Evolutionary conservation across 2,888 invertebrate species (phyloP).

Genomic region (Euplagia quadripunctaria): DNA sequence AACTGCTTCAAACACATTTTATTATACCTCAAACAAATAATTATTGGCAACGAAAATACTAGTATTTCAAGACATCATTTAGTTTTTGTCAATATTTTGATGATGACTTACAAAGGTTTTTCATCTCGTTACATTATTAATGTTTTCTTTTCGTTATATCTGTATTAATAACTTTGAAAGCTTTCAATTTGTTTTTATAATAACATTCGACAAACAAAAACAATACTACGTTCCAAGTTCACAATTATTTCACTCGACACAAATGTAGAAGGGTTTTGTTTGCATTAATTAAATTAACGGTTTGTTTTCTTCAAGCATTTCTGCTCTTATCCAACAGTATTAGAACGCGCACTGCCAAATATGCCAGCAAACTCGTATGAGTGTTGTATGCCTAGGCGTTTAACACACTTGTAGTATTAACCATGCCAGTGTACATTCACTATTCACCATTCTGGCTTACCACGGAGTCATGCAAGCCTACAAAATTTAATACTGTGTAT

Average conservation of each 20-base stretch:
- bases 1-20: neutral
- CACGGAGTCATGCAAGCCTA: constrained; percentile 41
- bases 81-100: neutral
- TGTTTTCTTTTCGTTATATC: neutral
- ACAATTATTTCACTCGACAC: constrained; percentile 1
- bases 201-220: constrained; percentile 1
- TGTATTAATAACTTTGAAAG: neutral
- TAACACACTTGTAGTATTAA: constrained; percentile 40
- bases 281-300: constrained; percentile 18
- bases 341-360: neutral
- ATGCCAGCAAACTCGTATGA: constrained; percentile 11
- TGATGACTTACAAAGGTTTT: neutral
- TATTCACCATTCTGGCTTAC: constrained; percentile 43
- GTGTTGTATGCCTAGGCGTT: constrained; percentile 35
- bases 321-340: constrained; percentile 13
- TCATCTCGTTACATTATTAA: neutral
- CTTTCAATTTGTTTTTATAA: neutral
- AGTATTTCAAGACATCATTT: neutral
- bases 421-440: constrained; percentile 28
- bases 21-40: neutral
- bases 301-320: constrained; percentile 12
- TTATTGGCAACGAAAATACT: neutral
- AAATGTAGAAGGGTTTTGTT: constrained; percentile 10
- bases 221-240: too few relatives aligned
- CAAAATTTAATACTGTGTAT: constrained; percentile 61